Evolutionary conservation across 2,888 invertebrate species (phyloP), one percentile per base, ranked within the genome.

Genomic region (Adineta ricciae): DNA sequence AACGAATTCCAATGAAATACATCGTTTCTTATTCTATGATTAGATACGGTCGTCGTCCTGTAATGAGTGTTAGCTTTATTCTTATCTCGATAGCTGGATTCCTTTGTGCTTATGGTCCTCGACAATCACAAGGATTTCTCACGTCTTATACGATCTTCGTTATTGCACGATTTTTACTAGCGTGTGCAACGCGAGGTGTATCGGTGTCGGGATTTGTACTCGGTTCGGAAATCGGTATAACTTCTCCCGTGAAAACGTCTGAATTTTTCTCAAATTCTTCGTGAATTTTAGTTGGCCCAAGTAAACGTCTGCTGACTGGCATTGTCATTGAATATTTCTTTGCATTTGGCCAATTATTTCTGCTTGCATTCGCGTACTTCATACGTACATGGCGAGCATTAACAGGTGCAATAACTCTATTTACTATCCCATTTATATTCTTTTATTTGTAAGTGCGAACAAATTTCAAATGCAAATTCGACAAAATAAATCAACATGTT

Each of bases 401-500:
- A n/a, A 49, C 56, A 41, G 46, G 84, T 7, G 24, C 64, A n/a
- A 54, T 84, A 27, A 56, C 83, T 14, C 16, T 86, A 50, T 56
- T 56, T 78, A 36, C 84, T 24, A 32, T 86, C 41, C 86, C 86
- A 41, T 84, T 86, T 49, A 41, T 86, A 24, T 56, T 41, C 36
- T 86, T 84, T 46, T 86, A 73, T 84, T 86, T 54, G 86, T 91
- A 89, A 87, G 88, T 87, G 72, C 38, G 27, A n/a, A 27, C 21
- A 56, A 49, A 11, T 21, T 19, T 32, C 41, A n/a, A 54, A 64
- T 21, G 49, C n/a, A 19, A 19, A 50, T 36, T n/a, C 27, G 27
- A 36, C 24, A 27, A 38, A 36, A 38, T 38, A 8, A 8, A 32
- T 64, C 4, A 19, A 64, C 27, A 41, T 78, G 3, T 50, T 4